Evolutionary conservation across 1,140 invertebrate genomes (phyloP).

Genomic region (Cephus cinctus): DNA sequence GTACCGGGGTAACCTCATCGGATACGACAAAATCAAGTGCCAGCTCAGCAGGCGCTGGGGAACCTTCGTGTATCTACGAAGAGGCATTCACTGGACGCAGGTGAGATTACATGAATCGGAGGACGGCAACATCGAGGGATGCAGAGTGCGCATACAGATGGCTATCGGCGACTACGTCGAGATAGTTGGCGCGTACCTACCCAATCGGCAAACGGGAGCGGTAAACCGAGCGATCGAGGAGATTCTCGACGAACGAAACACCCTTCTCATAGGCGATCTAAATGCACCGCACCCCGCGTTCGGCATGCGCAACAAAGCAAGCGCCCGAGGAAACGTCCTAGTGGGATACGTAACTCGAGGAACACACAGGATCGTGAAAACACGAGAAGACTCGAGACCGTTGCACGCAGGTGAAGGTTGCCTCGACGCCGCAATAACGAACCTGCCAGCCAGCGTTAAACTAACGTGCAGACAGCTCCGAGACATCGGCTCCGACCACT

Average conservation of each 20-base stretch:
- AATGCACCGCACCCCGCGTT: too few species aligned
- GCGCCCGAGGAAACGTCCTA: background rate
- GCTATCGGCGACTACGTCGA: background rate
- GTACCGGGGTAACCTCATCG: too few species aligned
- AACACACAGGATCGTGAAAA: background rate
- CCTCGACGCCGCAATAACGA: background rate
- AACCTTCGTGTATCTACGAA: too few species aligned
- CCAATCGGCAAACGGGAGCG: background rate
- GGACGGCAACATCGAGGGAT: too few species aligned
- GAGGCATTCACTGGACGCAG: too few species aligned
- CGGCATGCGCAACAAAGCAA: too few species aligned
- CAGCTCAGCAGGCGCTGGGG: too few species aligned
- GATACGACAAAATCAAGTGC: too few species aligned
- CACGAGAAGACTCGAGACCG: background rate
- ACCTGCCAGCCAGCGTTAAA: background rate
- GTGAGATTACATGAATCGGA: too few species aligned
- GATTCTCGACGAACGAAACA: background rate
- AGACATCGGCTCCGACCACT: background rate
- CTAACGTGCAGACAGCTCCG: background rate
- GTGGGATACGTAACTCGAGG: background rate
- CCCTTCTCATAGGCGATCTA: background rate
- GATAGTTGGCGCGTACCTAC: background rate
- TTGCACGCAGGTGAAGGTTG: background rate
- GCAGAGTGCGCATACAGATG: background rate
- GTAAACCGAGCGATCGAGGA: background rate